These are phyloP conservation scores for Larimichthys polyactis DNA, from an alignment of 2,113 vertebrate genomes.

Conservation along the genomic window DNA sequence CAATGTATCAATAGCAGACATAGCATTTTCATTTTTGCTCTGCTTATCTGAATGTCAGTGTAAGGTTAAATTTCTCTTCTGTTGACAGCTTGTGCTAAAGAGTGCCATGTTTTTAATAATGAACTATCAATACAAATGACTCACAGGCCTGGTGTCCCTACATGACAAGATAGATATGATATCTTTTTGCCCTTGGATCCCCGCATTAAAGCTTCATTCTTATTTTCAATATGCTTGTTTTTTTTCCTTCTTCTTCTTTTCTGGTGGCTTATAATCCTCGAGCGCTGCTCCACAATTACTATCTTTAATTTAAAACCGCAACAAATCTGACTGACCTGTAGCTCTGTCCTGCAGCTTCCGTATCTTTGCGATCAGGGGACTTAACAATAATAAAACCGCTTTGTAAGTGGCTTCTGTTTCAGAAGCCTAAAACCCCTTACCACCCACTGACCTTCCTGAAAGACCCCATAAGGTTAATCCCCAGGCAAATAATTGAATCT, in stretches of 20 bases:
- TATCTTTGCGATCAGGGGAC: constrained; percentile 48
- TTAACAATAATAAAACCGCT: constrained; percentile 52
- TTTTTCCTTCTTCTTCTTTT: not conserved
- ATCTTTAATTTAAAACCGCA: constrained; percentile 12
- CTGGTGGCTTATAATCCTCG: not conserved
- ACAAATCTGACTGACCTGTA: constrained; percentile 3
- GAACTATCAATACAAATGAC: constrained; percentile 1
- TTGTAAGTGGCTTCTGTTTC: constrained; percentile 73
- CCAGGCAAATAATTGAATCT: constrained; percentile 79
- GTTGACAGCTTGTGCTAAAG: constrained; percentile 4
- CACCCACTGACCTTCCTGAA: constrained; percentile 69
- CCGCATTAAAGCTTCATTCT: not conserved
- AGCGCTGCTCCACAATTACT: not conserved
- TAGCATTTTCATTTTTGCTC: not conserved
- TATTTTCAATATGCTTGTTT: not conserved
- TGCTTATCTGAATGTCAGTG: constrained; percentile 4
- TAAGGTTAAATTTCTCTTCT: not conserved
- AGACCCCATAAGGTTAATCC: constrained; percentile 77
- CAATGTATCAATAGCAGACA: not conserved
- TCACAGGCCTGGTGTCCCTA: not conserved
- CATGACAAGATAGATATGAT: not conserved
- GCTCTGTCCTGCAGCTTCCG: constrained; percentile 12
- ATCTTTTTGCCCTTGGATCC: not conserved
- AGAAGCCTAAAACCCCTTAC: constrained; percentile 34
- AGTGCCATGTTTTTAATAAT: constrained; percentile 10